Evolutionary conservation across 2,113 vertebrate species (phyloP).

Genomic region (Delphinapterus leucas): DNA sequence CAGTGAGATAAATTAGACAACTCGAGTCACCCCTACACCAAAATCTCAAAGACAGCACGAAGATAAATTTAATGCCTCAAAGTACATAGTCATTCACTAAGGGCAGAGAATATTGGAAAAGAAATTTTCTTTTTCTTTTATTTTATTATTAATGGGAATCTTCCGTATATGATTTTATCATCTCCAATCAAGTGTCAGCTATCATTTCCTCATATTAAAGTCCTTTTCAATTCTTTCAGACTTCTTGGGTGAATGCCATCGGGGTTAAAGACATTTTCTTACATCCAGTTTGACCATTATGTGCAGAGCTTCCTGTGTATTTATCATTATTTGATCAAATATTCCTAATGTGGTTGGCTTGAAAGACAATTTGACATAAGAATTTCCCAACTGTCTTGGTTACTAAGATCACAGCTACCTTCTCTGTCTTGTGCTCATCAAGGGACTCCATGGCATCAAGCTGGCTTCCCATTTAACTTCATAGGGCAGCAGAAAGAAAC

Average conservation of each 20-base stretch:
- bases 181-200: slow-evolving; percentile 26
- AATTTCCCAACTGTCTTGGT: background rate
- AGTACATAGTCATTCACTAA: background rate
- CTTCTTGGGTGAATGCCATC: background rate
- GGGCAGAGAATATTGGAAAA: background rate
- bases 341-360: background rate
- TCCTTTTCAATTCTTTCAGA: background rate
- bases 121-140: background rate
- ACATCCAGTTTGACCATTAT: background rate
- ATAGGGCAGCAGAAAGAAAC: background rate
- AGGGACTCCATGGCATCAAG: background rate
- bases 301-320: background rate
- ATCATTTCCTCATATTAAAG: slow-evolving; percentile 10
- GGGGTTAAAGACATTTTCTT: background rate
- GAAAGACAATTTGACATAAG: background rate
- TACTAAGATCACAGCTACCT: background rate
- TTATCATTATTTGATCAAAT: slow-evolving; percentile 7
- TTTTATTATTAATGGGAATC: background rate
- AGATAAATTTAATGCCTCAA: background rate
- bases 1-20: slow-evolving; percentile 22
- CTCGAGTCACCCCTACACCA: background rate
- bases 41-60: background rate
- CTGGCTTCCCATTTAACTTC: background rate
- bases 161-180: background rate
- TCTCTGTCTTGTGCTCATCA: background rate